These are phyloP conservation scores for Zophobas morio DNA, from an alignment of 1,140 invertebrate genomes.

Conservation along the genomic window DNA sequence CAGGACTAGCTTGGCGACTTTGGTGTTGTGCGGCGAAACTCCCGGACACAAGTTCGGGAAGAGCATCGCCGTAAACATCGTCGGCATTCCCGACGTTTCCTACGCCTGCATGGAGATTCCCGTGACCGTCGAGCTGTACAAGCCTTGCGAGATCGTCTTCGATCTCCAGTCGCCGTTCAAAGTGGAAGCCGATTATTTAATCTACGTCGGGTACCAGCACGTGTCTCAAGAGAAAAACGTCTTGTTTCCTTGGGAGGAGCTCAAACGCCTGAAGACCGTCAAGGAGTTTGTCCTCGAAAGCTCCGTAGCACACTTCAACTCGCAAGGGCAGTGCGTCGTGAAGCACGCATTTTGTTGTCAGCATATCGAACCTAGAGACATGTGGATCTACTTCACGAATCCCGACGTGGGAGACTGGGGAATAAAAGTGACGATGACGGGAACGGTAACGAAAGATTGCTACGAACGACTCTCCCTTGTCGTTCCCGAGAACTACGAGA, in stretches of 20 bases:
- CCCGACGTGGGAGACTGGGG: conserved; percentile 61
- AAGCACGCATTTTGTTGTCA: conserved; percentile 45
- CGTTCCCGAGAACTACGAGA: conserved; percentile 52
- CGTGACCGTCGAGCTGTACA: conserved; percentile 56
- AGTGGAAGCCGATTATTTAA: neutral
- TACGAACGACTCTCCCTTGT: conserved; percentile 34
- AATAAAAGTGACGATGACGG: conserved; percentile 49
- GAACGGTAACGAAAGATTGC: conserved; percentile 9
- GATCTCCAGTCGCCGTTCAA: conserved; percentile 58
- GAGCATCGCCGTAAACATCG: conserved; percentile 61
- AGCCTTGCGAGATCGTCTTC: conserved; percentile 54
- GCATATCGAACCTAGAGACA: conserved; percentile 6
- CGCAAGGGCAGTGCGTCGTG: conserved; percentile 44
- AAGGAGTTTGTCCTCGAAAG: conserved; percentile 49
- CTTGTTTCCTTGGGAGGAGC: conserved; percentile 8
- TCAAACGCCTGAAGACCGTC: conserved; percentile 9
- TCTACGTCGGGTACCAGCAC: conserved; percentile 5
- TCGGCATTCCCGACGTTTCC: conserved; percentile 52
- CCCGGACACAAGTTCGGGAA: conserved; percentile 59
- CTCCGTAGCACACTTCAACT: conserved; percentile 55
- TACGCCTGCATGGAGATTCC: conserved; percentile 49
- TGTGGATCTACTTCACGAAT: conserved; percentile 56
- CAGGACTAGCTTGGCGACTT: conserved; percentile 51
- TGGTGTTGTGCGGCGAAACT: conserved; percentile 65
- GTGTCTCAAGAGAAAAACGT: neutral